phyloP scores from a whole-genome alignment of 2,888 invertebrate genomes.

The Parnassius glacialis region DNA sequence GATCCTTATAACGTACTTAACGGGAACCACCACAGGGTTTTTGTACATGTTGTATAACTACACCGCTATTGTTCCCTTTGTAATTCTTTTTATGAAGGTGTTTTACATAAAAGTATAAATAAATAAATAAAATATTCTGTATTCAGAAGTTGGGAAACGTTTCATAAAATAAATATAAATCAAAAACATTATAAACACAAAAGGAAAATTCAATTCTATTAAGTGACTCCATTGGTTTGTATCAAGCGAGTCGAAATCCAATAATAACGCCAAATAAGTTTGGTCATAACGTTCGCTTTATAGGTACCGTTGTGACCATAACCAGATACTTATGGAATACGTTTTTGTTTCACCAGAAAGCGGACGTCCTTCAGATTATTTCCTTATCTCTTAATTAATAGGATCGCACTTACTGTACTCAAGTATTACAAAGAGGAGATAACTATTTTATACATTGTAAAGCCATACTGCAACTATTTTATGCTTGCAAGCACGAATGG shows the following conservation, averaged over 20 bases:
- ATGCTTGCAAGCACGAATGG: too few relatives aligned
- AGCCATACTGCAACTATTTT: too few relatives aligned
- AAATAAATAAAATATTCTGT: too few relatives aligned
- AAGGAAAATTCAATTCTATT: constrained; percentile 26
- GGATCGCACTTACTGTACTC: too few relatives aligned
- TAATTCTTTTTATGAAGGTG: too few relatives aligned
- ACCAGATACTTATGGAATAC: constrained; percentile 59
- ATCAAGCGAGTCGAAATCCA: constrained; percentile 38
- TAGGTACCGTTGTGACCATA: constrained; percentile 49
- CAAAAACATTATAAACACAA: not conserved
- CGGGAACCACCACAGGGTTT: too few relatives aligned
- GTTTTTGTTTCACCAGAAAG: constrained; percentile 59
- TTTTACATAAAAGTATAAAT: too few relatives aligned
- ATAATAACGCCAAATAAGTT: constrained; percentile 51
- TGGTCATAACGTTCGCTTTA: constrained; percentile 12
- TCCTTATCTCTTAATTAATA: constrained; percentile 47
- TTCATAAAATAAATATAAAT: constrained; percentile 8
- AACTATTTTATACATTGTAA: too few relatives aligned
- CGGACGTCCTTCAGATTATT: constrained; percentile 59
- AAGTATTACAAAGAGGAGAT: too few relatives aligned
- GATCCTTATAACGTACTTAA: too few relatives aligned
- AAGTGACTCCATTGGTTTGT: not conserved
- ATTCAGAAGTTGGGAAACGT: not conserved
- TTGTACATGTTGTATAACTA: too few relatives aligned
- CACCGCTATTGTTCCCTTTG: too few relatives aligned